These are phyloP conservation scores for Hartigia nigra DNA, from an alignment of 2,888 invertebrate genomes.

Conservation along the genomic window DNA sequence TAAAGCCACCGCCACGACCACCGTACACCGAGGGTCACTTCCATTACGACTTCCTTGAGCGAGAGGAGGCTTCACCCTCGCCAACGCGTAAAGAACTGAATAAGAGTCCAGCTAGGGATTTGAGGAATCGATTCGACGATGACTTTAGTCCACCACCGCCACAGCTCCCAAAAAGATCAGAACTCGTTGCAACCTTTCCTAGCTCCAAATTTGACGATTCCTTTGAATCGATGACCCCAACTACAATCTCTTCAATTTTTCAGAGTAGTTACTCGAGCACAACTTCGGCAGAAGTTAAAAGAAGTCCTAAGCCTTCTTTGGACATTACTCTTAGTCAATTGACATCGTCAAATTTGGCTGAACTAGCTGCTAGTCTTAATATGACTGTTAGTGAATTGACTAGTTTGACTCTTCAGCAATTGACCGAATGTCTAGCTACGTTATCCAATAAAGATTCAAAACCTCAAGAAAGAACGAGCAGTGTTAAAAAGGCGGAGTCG, in stretches of 20 bases:
- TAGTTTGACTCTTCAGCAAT: conserved; percentile 87
- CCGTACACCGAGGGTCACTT: conserved; percentile 69
- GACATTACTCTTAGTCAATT: conserved; percentile 87
- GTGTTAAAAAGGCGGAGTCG: conserved; percentile 26
- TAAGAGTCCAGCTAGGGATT: conserved; percentile 38
- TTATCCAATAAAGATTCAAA: conserved; percentile 54
- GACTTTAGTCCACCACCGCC: conserved; percentile 57
- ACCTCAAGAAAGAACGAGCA: conserved; percentile 36
- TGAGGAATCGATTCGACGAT: conserved; percentile 54
- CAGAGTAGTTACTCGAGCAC: conserved; percentile 32
- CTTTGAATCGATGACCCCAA: conserved; percentile 54
- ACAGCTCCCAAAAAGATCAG: conserved; percentile 45
- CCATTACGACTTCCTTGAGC: conserved; percentile 70
- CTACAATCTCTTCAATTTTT: conserved; percentile 53
- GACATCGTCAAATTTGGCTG: conserved; percentile 83
- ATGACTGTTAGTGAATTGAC: conserved; percentile 84
- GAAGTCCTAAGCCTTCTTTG: conserved; percentile 63
- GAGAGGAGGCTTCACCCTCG: conserved; percentile 59
- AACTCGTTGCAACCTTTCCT: conserved; percentile 35
- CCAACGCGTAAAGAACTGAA: conserved; percentile 31
- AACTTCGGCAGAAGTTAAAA: conserved; percentile 33
- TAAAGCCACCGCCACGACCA: conserved; percentile 75
- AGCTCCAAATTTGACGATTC: conserved; percentile 57
- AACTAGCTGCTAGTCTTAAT: conserved; percentile 79
- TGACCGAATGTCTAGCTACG: conserved; percentile 81